Evolutionary conservation across 1,140 invertebrate species (phyloP), one percentile per base, ranked within the genome.

Genomic region (Drusus annulatus): DNA sequence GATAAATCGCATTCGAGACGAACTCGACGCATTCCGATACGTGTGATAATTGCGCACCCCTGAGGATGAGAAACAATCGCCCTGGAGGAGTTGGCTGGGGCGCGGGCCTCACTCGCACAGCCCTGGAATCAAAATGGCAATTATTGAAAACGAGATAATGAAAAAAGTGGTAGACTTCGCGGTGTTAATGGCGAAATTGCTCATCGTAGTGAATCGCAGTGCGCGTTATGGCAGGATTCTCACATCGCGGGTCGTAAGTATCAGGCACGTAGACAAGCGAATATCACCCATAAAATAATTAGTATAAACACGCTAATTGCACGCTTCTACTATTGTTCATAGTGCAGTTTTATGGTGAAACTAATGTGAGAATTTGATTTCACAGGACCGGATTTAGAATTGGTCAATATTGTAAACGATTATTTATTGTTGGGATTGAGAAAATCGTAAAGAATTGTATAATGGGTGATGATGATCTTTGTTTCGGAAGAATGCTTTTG

Each of bases 81-180:
- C 25, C 28, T 45, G 28, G 50, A 10, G n/a, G 65, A 69, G 65
- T 31, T 69, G 65, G 25, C 13, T 60, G 52, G 52, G 80, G 28
- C 28, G 31, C 77, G 62, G 56, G 50, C 78, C 78, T 76, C 78
- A 60, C 73, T 65, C 28, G 78, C 78, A 60, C 74, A 80, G 25
- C 78, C 31, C 52, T 76, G 65, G 68, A 73, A 31, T 80, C 79
- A 83, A 83, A 83, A 83, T 83, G 80, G 82, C 82, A 83, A 83
- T 83, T 83, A 83, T 83, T 83, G 76, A 81, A 81, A 81, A 83
- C 79, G 81, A 83, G 79, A 83, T 83, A 83, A 83, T 83, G 82
- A 54, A 77, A 81, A 81, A 83, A 83, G 82, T 79, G 82, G 79
- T 76, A 79, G 71, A 78, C 71, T 65, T 28, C 79, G 54, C 79